A percentile compares a stretch with the other conserved stretches of the same genome.
Evolutionary conservation across 1,140 invertebrate genomes (phyloP).

Genomic region (Euschistus heros): DNA sequence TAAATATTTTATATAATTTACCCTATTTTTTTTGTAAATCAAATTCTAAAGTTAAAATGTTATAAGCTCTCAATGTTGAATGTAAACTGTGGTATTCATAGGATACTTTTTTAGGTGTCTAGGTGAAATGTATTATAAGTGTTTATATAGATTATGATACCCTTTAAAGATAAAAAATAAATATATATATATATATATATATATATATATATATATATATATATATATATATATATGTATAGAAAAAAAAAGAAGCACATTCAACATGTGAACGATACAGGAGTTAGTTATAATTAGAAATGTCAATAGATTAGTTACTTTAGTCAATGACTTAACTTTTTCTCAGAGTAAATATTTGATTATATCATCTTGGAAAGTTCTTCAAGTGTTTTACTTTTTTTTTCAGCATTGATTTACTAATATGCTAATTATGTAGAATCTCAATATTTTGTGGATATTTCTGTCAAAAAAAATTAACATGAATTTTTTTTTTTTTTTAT

Average conservation of each 20-base stretch:
- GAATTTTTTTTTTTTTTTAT: no score
- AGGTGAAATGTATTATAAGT: not conserved
- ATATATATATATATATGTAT: no score
- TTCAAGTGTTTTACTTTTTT: no score
- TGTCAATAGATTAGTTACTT: no score
- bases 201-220: no score
- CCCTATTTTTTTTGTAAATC: not conserved
- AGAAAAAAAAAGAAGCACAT: no score
- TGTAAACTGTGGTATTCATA: slow-evolving; percentile 6
- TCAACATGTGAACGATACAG: not conserved
- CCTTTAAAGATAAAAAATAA: not conserved
- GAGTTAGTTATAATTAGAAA: no score
- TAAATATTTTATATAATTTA: not conserved
- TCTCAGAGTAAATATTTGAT: not conserved
- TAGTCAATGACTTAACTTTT: not conserved
- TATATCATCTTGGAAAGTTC: not conserved
- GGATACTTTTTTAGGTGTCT: not conserved
- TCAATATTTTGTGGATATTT: no score
- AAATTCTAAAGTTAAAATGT: not conserved
- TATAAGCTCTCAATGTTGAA: slow-evolving; percentile 6
- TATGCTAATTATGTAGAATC: no score
- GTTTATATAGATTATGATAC: slow-evolving; percentile 2
- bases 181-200: no score
- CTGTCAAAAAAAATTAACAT: no score
- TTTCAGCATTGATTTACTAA: no score